Conservation (phyloP, 2,113 vertebrate genomes). For the Meriones unguiculatus region DNA sequence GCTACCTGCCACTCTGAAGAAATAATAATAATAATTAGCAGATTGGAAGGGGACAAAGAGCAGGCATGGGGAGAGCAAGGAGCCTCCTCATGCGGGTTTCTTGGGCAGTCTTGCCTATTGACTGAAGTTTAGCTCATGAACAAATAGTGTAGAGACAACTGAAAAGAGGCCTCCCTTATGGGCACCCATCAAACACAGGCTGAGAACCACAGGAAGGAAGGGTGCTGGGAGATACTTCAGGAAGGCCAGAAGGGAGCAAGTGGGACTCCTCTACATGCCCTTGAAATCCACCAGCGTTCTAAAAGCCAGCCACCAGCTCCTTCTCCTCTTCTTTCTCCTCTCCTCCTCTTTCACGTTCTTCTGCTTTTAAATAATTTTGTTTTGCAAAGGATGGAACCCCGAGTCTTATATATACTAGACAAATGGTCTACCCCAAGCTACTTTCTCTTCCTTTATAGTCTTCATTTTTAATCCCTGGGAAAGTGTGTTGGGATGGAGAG, state of each 20-base stretch:
- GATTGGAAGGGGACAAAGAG: background rate
- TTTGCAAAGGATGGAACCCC: background rate
- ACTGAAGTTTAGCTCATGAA: conserved; percentile 3
- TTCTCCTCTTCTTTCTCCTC: background rate
- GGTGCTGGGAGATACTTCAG: background rate
- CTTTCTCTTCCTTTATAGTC: background rate
- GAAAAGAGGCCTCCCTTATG: background rate
- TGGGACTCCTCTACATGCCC: rapidly evolving
- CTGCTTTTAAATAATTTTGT: background rate
- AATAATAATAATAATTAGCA: conserved; percentile 62
- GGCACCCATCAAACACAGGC: background rate
- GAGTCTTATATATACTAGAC: background rate
- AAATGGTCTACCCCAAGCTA: background rate
- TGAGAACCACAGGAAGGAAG: background rate
- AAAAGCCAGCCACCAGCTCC: background rate
- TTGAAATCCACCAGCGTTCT: background rate
- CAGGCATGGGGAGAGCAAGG: background rate
- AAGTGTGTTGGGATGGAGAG: background rate
- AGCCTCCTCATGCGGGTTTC: conserved; percentile 13
- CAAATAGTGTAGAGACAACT: background rate
- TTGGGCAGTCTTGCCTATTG: background rate
- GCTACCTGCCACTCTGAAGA: background rate
- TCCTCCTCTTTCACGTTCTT: background rate
- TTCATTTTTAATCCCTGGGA: conserved; percentile 13
- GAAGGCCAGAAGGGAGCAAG: background rate